These are phyloP conservation scores for Gymnoscopelus microlampas DNA, from an alignment of 2,797 vertebrate genomes.

Conservation along the genomic window DNA sequence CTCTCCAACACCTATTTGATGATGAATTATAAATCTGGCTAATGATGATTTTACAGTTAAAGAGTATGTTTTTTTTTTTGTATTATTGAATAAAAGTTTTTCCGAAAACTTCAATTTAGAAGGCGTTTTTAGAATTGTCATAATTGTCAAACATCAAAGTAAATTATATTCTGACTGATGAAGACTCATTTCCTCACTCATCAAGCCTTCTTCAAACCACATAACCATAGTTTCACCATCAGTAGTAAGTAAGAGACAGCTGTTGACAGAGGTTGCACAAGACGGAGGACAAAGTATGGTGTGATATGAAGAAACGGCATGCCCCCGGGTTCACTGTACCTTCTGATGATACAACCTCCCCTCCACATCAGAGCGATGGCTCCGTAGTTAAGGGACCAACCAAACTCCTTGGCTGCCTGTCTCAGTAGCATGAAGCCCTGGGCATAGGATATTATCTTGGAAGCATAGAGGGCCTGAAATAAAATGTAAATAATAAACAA, in stretches of 20 bases:
- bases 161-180: not conserved
- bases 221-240: constrained; percentile 47
- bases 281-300: constrained; percentile 19
- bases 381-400: constrained; percentile 95
- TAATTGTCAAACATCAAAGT: too few relatives aligned
- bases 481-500: not conserved
- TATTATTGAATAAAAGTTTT: too few relatives aligned
- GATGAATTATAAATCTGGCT: not conserved
- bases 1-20: not conserved
- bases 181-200: not conserved
- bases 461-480: constrained; percentile 92
- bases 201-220: not conserved
- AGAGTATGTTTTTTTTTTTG: too few relatives aligned
- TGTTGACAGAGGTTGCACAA: constrained; percentile 51
- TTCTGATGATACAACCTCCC: constrained; percentile 98
- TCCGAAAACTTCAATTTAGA: too few relatives aligned
- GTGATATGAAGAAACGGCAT: not conserved
- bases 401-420: constrained; percentile 92
- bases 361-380: constrained; percentile 99
- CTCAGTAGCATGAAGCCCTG: constrained; percentile 98
- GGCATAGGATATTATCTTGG: constrained; percentile 97
- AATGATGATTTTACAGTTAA: too few relatives aligned
- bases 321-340: constrained; percentile 71
- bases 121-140: too few relatives aligned
- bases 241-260: constrained; percentile 28